Conservation (phyloP, 2,888 invertebrate species). For the Cataglyphis albicans region DNA sequence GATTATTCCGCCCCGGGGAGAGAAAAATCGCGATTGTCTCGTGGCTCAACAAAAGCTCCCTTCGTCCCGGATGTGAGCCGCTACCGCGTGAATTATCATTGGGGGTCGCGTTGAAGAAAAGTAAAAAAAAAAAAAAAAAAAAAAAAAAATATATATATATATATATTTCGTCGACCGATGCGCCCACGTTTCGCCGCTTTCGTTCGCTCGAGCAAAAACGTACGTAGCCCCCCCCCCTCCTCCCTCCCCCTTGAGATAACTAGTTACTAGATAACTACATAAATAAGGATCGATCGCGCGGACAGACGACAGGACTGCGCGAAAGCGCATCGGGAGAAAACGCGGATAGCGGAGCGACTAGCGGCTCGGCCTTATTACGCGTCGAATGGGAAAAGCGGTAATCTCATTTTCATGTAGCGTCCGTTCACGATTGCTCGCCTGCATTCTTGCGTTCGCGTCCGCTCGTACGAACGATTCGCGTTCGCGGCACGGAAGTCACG, state of each 20-base stretch:
- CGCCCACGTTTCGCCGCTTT: constrained; percentile 60
- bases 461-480: too few species aligned
- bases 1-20: constrained; percentile 17
- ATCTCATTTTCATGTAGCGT: constrained; percentile 76
- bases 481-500: constrained; percentile 65
- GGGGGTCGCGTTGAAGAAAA: background rate
- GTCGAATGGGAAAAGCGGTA: constrained; percentile 73
- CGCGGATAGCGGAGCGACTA: constrained; percentile 77
- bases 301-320: constrained; percentile 34
- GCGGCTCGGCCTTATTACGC: constrained; percentile 75
- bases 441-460: constrained; percentile 61
- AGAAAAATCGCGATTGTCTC: constrained; percentile 31
- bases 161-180: constrained; percentile 19
- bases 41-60: background rate
- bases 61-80: background rate
- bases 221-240: constrained; percentile 53
- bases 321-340: constrained; percentile 76
- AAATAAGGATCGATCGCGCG: constrained; percentile 59
- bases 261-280: constrained; percentile 2
- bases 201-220: constrained; percentile 53
- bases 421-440: constrained; percentile 64
- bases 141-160: background rate
- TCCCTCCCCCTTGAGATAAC: constrained; percentile 24
- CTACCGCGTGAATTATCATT: background rate
- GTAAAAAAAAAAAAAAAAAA: background rate